Evolutionary conservation across 2,113 vertebrate genomes (phyloP), one percentile per base, ranked within the genome.

Genomic region (Synodontis membranacea): DNA sequence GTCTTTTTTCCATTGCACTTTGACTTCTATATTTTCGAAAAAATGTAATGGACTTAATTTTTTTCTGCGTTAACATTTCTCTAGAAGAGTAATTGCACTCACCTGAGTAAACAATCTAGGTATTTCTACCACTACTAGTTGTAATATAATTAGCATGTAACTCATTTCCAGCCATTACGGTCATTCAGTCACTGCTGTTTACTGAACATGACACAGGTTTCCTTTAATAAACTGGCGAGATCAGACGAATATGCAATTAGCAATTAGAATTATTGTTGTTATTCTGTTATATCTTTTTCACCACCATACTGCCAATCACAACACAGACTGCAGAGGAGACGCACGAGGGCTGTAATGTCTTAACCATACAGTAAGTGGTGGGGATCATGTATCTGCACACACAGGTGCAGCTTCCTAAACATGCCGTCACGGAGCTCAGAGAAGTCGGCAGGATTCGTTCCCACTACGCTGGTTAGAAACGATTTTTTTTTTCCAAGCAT

Each of bases 401-500:
- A 54, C 85, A 84, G 88, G 85, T 89, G 88, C 83, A 83, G 80
- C 28, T 85, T 50, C 31, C 64, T 60, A 62, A 11, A 50, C 50
- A 44, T 58, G 60, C 34, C 34, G 68, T 68, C 50, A 17, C 28
- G 42, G 19, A 86, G n/a, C 72, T 66, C 62, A 37, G 68, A 86
- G 50, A 50, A 64, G 74, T 86, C 62, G 46, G 80, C 60, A 37
- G 68, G 87, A 56, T 44, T 56, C 31, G 75, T 56, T 82, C 50
- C 60, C 76, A 62, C 10, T 86, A 15, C 34, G 31, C 46, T 44
- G 60, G 46, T 58, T 31, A 68, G 34, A 42, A 46, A 48, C 11
- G 28, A 14, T 60, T 85, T 76, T 75, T 76, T 60, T 76, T 44
- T 74, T 44, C 3, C 6, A 79, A 48, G 48, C 34, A 21, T 70